A percentile compares a stretch with the other conserved stretches of the same genome.
These are phyloP conservation scores for Darevskia nairensis DNA, from an alignment of 2,797 vertebrate genomes.

Conservation along the genomic window DNA sequence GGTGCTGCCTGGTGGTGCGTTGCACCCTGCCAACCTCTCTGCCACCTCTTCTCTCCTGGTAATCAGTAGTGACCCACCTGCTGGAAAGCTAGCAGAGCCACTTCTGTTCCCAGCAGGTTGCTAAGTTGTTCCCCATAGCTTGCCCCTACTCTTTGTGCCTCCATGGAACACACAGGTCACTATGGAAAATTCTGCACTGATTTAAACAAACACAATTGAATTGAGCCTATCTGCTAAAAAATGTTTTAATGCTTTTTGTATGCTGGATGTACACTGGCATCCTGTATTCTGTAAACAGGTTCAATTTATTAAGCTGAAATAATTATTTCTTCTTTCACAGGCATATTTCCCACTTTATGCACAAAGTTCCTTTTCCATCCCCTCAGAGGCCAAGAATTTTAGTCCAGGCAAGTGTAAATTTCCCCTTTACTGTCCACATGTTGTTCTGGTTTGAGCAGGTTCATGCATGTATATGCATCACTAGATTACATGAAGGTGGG, in stretches of 20 bases:
- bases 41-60: too few species aligned
- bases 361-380: conserved; percentile 97
- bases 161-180: not conserved
- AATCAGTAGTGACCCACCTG: too few species aligned
- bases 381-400: conserved; percentile 96
- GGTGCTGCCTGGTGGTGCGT: too few species aligned
- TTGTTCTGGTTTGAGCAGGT: not conserved
- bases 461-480: not conserved
- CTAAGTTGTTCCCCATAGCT: not conserved
- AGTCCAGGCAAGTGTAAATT: conserved; percentile 87
- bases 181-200: not conserved
- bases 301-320: conserved; percentile 37
- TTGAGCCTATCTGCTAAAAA: conserved; percentile 3
- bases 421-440: not conserved
- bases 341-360: conserved; percentile 99
- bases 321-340: conserved; percentile 76
- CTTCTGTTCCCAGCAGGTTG: not conserved
- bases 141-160: too few species aligned
- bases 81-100: too few species aligned
- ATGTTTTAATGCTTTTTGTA: conserved; percentile 7
- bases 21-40: too few species aligned
- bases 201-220: not conserved
- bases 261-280: not conserved
- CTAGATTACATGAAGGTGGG: not conserved
- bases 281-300: not conserved